Conservation (phyloP, 1,140 invertebrate species). For the Euschistus heros region DNA sequence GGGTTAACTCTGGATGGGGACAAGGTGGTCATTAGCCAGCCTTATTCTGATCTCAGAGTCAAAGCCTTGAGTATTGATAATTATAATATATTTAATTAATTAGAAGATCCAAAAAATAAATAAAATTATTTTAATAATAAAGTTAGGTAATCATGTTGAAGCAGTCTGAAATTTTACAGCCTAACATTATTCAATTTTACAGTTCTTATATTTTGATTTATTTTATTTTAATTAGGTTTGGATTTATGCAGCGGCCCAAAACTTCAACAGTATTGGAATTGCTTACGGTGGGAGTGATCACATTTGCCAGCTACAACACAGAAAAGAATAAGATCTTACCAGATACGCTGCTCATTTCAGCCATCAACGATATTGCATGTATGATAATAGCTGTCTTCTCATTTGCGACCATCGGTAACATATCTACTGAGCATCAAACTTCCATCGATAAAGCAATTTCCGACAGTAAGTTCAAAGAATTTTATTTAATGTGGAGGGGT, state of each 20-base stretch:
- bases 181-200: no score
- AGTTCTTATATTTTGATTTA: background rate
- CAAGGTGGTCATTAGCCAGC: no score
- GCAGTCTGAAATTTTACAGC: no score
- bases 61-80: no score
- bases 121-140: no score
- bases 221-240: slow-evolving; percentile 49
- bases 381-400: slow-evolving; percentile 76
- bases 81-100: no score
- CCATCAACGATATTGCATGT: slow-evolving; percentile 73
- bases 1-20: no score
- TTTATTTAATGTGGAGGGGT: no score
- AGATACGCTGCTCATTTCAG: slow-evolving; percentile 69
- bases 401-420: slow-evolving; percentile 78
- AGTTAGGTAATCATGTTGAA: no score
- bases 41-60: no score
- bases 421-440: slow-evolving; percentile 66
- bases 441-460: slow-evolving; percentile 68
- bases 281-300: slow-evolving; percentile 88
- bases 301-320: slow-evolving; percentile 89
- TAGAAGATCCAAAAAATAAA: background rate
- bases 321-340: slow-evolving; percentile 82
- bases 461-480: slow-evolving; percentile 51
- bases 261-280: slow-evolving; percentile 85
- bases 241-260: slow-evolving; percentile 84